These are phyloP conservation scores for Neodiprion fabricii DNA, from an alignment of 1,140 invertebrate species.

Conservation along the genomic window DNA sequence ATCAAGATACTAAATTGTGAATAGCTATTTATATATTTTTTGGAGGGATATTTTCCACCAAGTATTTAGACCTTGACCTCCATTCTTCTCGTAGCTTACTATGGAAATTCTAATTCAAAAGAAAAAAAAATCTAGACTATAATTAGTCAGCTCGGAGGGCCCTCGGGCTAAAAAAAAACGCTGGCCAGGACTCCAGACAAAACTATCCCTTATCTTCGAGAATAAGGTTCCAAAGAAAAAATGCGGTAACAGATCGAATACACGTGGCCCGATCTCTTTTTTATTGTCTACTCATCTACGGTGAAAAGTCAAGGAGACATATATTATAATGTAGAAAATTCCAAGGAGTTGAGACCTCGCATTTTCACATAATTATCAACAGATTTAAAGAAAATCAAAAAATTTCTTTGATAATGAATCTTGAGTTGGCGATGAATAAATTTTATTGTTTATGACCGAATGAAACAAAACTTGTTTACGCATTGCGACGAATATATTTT, in stretches of 20 bases:
- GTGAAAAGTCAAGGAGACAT: too few relatives aligned
- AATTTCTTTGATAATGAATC: too few relatives aligned
- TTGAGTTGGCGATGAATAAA: too few relatives aligned
- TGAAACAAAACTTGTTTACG: too few relatives aligned
- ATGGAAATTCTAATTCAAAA: background rate
- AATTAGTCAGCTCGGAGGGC: background rate
- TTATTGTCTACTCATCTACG: too few relatives aligned
- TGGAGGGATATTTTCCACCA: background rate
- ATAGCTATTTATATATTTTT: background rate
- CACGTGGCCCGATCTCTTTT: background rate
- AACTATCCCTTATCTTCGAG: background rate
- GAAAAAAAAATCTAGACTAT: background rate
- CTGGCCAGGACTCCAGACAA: background rate
- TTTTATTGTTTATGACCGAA: too few relatives aligned
- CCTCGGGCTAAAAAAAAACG: background rate
- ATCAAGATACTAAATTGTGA: background rate
- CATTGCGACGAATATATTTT: too few relatives aligned
- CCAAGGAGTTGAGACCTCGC: too few relatives aligned
- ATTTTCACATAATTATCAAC: too few relatives aligned
- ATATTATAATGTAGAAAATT: too few relatives aligned
- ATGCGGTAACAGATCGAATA: background rate
- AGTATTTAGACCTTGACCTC: too few relatives aligned
- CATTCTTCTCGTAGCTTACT: background rate
- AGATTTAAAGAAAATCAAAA: too few relatives aligned
- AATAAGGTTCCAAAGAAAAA: background rate